A percentile compares a stretch with the other conserved stretches of the same genome.
These are phyloP conservation scores for Okapia johnstoni DNA, from an alignment of 2,113 vertebrate genomes.

Conservation along the genomic window DNA sequence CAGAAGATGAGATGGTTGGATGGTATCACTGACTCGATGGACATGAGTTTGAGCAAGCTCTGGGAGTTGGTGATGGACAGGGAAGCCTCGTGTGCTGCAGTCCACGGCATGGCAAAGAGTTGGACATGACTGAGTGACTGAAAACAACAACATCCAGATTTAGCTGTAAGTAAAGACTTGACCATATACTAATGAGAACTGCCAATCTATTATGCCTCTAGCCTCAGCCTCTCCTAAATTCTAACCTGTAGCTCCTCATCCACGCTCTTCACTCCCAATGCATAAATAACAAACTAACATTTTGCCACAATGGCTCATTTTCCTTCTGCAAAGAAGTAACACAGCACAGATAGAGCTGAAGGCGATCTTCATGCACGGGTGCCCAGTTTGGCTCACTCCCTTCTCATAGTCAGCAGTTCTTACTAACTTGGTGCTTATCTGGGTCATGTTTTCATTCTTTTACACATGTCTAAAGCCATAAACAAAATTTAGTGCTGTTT, in stretches of 20 bases:
- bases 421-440: background rate
- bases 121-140: rapidly evolving
- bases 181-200: background rate
- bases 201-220: background rate
- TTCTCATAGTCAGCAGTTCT: background rate
- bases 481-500: background rate
- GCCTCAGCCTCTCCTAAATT: background rate
- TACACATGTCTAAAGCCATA: background rate
- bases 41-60: background rate
- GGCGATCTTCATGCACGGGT: rapidly evolving
- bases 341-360: background rate
- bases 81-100: rapidly evolving
- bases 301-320: background rate
- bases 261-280: background rate
- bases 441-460: background rate
- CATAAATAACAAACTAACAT: background rate
- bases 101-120: background rate
- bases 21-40: background rate
- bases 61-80: background rate
- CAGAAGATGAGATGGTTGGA: background rate
- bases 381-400: background rate
- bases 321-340: background rate
- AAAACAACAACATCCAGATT: background rate
- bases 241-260: background rate
- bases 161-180: background rate